Percentiles rank a stretch among this genome's conserved stretches.
Conservation (phyloP, 2,888 invertebrate species). For the Drosophila stalkeri region DNA sequence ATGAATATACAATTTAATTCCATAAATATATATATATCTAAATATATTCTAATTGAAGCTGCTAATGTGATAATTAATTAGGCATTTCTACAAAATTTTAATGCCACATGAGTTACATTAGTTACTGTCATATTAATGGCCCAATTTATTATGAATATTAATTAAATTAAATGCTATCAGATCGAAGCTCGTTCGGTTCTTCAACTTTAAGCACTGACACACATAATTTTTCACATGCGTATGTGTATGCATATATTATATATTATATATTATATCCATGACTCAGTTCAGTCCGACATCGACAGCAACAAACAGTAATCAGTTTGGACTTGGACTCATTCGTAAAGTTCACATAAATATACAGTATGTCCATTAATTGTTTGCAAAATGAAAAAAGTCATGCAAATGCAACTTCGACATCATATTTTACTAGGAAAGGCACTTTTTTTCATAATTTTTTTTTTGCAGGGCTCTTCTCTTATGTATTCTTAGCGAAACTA, state of each 20-base stretch:
- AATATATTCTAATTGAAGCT: constrained; percentile 10
- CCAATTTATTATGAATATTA: constrained; percentile 12
- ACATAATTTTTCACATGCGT: background rate
- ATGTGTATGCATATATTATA: background rate
- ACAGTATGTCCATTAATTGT: too few species aligned
- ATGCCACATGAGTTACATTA: background rate
- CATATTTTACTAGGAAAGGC: too few species aligned
- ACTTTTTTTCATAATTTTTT: too few species aligned
- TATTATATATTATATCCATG: background rate
- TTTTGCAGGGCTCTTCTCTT: too few species aligned
- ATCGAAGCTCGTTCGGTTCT: constrained; percentile 5
- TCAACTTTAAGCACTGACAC: constrained; percentile 4
- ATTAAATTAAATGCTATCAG: constrained; percentile 5
- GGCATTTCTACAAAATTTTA: background rate
- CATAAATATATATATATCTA: background rate
- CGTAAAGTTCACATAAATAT: constrained; percentile 2
- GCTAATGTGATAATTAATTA: constrained; percentile 12
- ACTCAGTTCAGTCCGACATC: constrained; percentile 13
- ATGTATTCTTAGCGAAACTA: too few species aligned
- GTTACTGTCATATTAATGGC: constrained; percentile 20
- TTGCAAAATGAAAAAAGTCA: too few species aligned
- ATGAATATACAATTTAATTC: background rate
- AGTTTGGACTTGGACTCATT: constrained; percentile 20
- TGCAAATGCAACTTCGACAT: too few species aligned
- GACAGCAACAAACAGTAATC: constrained; percentile 13